Conservation (phyloP, 2,113 vertebrate genomes). For the Thryonomys swinderianus region DNA sequence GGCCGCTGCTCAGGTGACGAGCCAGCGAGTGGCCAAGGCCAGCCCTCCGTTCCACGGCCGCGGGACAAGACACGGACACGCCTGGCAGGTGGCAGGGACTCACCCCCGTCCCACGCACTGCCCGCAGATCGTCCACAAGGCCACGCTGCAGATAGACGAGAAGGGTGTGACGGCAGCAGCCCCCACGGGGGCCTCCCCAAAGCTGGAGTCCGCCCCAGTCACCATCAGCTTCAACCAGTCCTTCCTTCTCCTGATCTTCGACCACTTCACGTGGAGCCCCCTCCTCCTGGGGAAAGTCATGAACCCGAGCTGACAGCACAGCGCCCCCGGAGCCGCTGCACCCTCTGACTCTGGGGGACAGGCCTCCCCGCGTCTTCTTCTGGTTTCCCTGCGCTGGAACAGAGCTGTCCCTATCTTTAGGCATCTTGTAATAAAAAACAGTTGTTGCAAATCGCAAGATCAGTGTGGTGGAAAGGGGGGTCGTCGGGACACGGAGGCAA, state of each 20-base stretch:
- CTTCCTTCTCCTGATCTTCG: constrained; percentile 89
- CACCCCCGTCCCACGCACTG: not conserved
- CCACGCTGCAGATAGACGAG: constrained; percentile 91
- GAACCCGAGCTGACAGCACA: constrained; percentile 74
- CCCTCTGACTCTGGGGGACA: not conserved
- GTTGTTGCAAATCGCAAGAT: not conserved
- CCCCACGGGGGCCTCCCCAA: constrained; percentile 64
- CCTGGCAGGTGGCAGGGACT: rapidly evolving
- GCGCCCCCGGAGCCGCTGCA: not conserved
- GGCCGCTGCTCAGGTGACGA: not conserved
- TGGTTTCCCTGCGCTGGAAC: not conserved
- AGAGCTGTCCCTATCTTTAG: not conserved
- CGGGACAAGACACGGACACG: rapidly evolving
- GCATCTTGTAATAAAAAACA: constrained; percentile 37
- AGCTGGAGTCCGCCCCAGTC: constrained; percentile 73
- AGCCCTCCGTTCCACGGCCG: rapidly evolving
- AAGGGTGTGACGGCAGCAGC: constrained; percentile 85
- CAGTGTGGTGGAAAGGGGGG: not conserved
- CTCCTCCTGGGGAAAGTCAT: constrained; percentile 92
- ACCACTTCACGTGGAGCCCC: constrained; percentile 88
- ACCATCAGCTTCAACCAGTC: constrained; percentile 84
- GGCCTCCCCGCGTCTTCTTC: not conserved
- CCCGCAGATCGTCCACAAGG: constrained; percentile 91
- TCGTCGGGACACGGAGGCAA: not conserved
- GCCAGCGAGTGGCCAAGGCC: not conserved